Conservation (phyloP, 2,797 vertebrate genomes). For the Spinibarbus caldwelli region DNA sequence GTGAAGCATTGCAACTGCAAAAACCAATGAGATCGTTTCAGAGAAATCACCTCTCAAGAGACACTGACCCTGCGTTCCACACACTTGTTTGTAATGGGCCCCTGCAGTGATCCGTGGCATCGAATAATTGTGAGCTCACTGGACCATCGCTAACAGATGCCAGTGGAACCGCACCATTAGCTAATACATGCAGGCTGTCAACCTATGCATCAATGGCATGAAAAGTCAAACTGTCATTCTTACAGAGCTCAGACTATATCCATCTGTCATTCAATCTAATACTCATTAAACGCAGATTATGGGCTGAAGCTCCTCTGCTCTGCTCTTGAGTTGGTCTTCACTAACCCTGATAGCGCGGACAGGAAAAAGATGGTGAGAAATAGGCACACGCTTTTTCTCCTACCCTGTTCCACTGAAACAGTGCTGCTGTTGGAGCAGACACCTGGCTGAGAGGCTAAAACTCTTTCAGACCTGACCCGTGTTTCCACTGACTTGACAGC, state of each 20-base stretch:
- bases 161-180: constrained; percentile 79
- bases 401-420: not conserved
- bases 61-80: not conserved
- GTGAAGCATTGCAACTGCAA: not conserved
- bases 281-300: constrained; percentile 82
- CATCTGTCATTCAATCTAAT: constrained; percentile 74
- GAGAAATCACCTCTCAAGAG: constrained; percentile 23
- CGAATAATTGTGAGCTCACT: constrained; percentile 81
- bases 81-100: constrained; percentile 61
- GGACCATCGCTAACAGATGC: constrained; percentile 83
- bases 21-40: constrained; percentile 8
- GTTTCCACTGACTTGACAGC: constrained; percentile 4
- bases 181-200: constrained; percentile 72
- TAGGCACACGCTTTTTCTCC: not conserved
- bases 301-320: constrained; percentile 69
- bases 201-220: constrained; percentile 72
- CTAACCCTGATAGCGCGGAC: constrained; percentile 61
- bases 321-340: constrained; percentile 68
- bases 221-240: constrained; percentile 80
- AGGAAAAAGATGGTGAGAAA: not conserved
- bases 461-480: not conserved
- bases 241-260: constrained; percentile 71
- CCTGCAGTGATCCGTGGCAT: constrained; percentile 74
- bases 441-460: not conserved
- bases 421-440: not conserved